Evolutionary conservation across 1,140 invertebrate species (phyloP), one percentile per base, ranked within the genome.

Genomic region (Drosophila gunungcola): DNA sequence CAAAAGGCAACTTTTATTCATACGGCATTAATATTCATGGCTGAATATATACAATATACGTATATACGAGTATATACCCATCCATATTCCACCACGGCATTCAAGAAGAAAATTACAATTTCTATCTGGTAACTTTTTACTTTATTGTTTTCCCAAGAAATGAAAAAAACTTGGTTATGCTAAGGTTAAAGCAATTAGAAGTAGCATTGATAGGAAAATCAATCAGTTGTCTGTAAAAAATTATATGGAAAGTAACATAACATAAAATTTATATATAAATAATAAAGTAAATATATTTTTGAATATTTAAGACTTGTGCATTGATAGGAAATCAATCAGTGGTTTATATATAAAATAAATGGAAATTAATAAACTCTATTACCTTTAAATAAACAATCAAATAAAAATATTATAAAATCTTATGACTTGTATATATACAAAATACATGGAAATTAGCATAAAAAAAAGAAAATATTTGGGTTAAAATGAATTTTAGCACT

Each of bases 1-100:
- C 78, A 75, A 86, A 65, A 60, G 75, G 70, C 83, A 70, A 73
- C 62, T 79, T 88, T 76, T 82, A 86, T 86, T 82, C 75, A 83
- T 83, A 76, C 61, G 60, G 60, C 41, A 81, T 81, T 75, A 88
- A 88, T 82, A 85, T 88, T 88, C 74, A 81, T 86, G 54, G 64
- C 60, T 43, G 42, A 32, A 64, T 27, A 52, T 29, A 63, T 25
- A 57, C 25, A n/a, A n/a, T 29, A 61, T 42, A 21, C 41, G 36
- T 45, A 21, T 27, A 54, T 52, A 43, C 29, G 13, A 29, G 11
- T 46, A 16, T n/a, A 43, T 48, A 32, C 21, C 25, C 39, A 62
- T 38, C 27, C 29, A 42, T 32, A 64, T 46, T 51, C 45, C 41
- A 7, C 13, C 7, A 13, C 11, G 10, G 55, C 51, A 58, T 56